phyloP scores from a whole-genome alignment of 2,888 invertebrate genomes.

The Acleris literana region DNA sequence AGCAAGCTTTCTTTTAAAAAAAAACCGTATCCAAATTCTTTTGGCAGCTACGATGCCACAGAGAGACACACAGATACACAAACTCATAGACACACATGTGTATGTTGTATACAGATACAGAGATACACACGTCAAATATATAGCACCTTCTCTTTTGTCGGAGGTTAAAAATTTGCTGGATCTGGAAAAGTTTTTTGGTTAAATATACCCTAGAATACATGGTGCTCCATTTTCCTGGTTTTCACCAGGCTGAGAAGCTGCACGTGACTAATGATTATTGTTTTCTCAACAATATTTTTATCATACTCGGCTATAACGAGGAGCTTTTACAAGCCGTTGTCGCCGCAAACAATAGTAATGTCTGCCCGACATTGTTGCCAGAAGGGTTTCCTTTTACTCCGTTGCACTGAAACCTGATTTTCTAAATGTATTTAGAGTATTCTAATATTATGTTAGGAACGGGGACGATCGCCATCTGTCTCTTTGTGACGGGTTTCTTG shows the following conservation, averaged over 20 bases:
- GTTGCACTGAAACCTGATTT: constrained; percentile 28
- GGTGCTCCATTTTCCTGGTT: neutral
- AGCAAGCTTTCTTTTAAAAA: too few species aligned
- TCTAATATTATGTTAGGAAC: constrained; percentile 23
- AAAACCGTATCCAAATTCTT: too few species aligned
- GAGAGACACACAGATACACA: too few species aligned
- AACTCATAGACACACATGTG: too few species aligned
- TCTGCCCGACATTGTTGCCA: constrained; percentile 57
- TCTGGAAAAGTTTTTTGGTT: too few species aligned
- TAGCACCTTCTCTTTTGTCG: too few species aligned
- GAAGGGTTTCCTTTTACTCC: constrained; percentile 60
- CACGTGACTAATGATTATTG: neutral
- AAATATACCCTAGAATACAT: neutral
- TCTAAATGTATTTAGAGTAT: constrained; percentile 21
- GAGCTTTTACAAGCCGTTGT: constrained; percentile 48
- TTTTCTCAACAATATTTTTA: neutral
- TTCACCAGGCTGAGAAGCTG: too few species aligned
- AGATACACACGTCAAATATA: too few species aligned
- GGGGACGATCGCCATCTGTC: constrained; percentile 2
- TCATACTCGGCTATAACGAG: constrained; percentile 1
- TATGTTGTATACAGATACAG: too few species aligned
- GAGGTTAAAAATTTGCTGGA: too few species aligned
- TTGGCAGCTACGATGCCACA: too few species aligned
- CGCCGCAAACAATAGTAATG: constrained; percentile 68
- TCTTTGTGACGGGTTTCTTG: neutral